A percentile compares a stretch with the other conserved stretches of the same genome.
These are phyloP conservation scores for Scomber colias DNA, from an alignment of 2,113 vertebrate genomes.

Conservation along the genomic window DNA sequence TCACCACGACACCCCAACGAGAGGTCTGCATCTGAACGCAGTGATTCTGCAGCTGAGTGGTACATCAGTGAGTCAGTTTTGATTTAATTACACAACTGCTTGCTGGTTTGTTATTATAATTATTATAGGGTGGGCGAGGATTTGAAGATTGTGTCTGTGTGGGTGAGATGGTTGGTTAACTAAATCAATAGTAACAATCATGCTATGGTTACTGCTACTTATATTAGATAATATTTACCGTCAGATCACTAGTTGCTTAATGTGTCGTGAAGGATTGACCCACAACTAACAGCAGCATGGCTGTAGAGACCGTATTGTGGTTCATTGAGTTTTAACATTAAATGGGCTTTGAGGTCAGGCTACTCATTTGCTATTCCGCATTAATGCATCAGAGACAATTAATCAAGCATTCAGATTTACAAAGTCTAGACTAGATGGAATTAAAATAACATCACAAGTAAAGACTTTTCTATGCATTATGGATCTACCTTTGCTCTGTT, in stretches of 20 bases:
- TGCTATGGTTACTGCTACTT: neutral
- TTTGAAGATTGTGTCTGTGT: neutral
- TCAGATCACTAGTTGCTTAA: neutral
- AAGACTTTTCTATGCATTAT: no score
- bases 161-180: neutral
- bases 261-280: neutral
- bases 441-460: conserved; percentile 4
- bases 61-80: neutral
- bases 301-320: neutral
- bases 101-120: conserved; percentile 5
- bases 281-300: neutral
- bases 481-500: neutral
- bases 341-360: neutral
- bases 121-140: neutral
- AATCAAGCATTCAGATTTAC: neutral
- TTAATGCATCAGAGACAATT: conserved; percentile 17
- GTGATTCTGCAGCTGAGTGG: neutral
- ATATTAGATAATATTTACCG: neutral
- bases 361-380: conserved; percentile 10
- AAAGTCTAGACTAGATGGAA: neutral
- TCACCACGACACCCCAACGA: neutral
- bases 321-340: neutral
- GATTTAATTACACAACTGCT: neutral
- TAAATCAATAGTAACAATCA: conserved; percentile 2
- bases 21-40: no score